phyloP scores from a whole-genome alignment of 1,140 invertebrate species.

The Leguminivora glycinivorella region DNA sequence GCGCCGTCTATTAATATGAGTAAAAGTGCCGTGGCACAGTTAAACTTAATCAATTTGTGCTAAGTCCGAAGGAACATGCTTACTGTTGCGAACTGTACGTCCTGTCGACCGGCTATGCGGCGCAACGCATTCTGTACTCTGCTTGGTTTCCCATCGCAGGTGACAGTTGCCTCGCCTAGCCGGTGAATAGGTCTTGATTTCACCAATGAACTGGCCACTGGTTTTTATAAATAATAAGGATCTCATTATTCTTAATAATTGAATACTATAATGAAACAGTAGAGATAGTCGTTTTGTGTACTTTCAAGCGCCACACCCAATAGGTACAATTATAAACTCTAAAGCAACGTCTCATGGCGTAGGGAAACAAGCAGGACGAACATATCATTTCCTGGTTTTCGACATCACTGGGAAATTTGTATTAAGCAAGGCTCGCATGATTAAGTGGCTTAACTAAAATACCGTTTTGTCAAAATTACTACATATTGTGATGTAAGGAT shows the following conservation, averaged over 20 bases:
- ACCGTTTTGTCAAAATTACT: constrained; percentile 11
- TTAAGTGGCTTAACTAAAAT: constrained; percentile 23
- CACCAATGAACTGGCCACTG: constrained; percentile 36
- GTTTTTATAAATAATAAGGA: constrained; percentile 48
- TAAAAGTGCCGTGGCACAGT: not conserved
- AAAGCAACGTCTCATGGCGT: not conserved
- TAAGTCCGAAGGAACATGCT: not conserved
- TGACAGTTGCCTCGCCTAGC: not conserved
- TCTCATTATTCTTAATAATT: constrained; percentile 58
- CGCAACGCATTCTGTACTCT: not conserved
- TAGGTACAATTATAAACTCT: not conserved
- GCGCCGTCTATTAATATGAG: not conserved
- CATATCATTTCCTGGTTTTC: constrained; percentile 13
- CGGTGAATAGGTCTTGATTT: not conserved
- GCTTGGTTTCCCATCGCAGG: not conserved
- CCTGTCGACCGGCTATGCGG: not conserved
- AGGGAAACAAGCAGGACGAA: not conserved
- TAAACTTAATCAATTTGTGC: not conserved
- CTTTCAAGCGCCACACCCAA: constrained; percentile 18
- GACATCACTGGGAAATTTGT: not conserved
- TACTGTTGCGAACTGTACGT: not conserved
- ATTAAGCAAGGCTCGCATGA: not conserved
- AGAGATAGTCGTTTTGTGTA: constrained; percentile 30
- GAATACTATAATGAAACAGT: constrained; percentile 35
- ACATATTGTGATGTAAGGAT: not conserved